Percentiles rank a stretch among this genome's conserved stretches.
Conservation (phyloP, 2,888 invertebrate species). For the Esperia sulphurella region DNA sequence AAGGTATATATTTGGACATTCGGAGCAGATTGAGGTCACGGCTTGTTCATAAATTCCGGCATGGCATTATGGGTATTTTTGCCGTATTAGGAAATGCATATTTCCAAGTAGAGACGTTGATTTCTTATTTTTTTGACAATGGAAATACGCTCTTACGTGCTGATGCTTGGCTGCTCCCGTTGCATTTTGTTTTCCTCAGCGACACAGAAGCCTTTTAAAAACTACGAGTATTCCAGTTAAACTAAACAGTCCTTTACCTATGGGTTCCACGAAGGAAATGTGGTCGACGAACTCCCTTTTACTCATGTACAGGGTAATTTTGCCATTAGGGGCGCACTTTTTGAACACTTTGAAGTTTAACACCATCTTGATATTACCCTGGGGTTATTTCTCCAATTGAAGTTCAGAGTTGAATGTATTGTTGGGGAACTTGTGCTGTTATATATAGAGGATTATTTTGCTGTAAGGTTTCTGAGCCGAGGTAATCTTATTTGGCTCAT, state of each 20-base stretch:
- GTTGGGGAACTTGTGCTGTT: neutral
- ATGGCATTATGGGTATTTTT: too few relatives aligned
- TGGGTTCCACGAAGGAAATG: conserved; percentile 90
- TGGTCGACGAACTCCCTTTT: conserved; percentile 94
- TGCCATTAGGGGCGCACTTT: conserved; percentile 93
- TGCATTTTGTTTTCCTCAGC: conserved; percentile 4
- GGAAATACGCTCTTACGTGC: conserved; percentile 8
- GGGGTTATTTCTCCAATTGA: neutral
- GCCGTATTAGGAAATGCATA: too few relatives aligned
- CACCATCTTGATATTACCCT: conserved; percentile 86
- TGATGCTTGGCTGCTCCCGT: conserved; percentile 3
- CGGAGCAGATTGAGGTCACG: too few relatives aligned
- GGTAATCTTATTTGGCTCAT: conserved; percentile 54
- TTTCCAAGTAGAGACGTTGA: too few relatives aligned
- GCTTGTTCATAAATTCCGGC: too few relatives aligned
- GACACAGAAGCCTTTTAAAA: neutral
- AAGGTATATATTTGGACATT: too few relatives aligned
- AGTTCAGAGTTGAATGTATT: conserved; percentile 9
- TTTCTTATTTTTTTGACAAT: neutral
- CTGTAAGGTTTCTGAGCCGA: conserved; percentile 49
- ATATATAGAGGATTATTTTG: conserved; percentile 57
- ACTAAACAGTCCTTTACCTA: conserved; percentile 77
- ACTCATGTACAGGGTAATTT: conserved; percentile 90
- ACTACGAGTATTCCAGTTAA: conserved; percentile 3
- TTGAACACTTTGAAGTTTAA: conserved; percentile 95